These are phyloP conservation scores for Psylliodes chrysocephalus DNA, from an alignment of 2,888 invertebrate genomes.

Conservation along the genomic window DNA sequence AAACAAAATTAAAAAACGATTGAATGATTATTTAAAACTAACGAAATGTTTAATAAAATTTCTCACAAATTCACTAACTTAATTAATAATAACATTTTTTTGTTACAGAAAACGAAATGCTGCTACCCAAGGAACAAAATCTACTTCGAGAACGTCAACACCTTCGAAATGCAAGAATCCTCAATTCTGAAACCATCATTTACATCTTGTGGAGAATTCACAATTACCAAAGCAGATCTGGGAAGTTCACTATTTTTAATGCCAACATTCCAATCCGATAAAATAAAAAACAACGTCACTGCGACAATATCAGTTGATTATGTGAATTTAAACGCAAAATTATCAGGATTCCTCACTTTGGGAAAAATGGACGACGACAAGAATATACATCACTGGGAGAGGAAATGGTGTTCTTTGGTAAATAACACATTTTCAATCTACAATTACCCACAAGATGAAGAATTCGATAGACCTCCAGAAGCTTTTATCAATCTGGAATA, in stretches of 20 bases:
- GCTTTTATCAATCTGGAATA: constrained; percentile 61
- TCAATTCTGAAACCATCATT: constrained; percentile 47
- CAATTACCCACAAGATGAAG: constrained; percentile 66
- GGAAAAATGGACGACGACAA: constrained; percentile 59
- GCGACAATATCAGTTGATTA: constrained; percentile 38
- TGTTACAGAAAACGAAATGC: constrained; percentile 32
- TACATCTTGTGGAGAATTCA: constrained; percentile 38
- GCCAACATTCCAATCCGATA: neutral
- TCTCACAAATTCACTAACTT: too few species aligned
- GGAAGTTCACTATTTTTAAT: constrained; percentile 16
- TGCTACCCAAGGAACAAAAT: constrained; percentile 42
- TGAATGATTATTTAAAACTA: neutral
- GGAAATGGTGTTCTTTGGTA: constrained; percentile 67
- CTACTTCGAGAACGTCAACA: constrained; percentile 50
- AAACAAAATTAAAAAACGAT: neutral
- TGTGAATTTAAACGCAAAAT: constrained; percentile 42
- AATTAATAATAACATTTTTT: too few species aligned
- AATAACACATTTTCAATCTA: constrained; percentile 64
- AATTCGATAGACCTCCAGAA: constrained; percentile 60
- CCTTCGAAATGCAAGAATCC: constrained; percentile 45
- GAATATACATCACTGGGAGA: constrained; percentile 66
- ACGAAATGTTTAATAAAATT: too few species aligned
- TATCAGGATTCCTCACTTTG: constrained; percentile 66
- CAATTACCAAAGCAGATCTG: constrained; percentile 40
- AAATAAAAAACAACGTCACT: constrained; percentile 27